Evolutionary conservation across 2,888 invertebrate genomes (phyloP), one percentile per base, ranked within the genome.

Genomic region (Cephus sareptanus): DNA sequence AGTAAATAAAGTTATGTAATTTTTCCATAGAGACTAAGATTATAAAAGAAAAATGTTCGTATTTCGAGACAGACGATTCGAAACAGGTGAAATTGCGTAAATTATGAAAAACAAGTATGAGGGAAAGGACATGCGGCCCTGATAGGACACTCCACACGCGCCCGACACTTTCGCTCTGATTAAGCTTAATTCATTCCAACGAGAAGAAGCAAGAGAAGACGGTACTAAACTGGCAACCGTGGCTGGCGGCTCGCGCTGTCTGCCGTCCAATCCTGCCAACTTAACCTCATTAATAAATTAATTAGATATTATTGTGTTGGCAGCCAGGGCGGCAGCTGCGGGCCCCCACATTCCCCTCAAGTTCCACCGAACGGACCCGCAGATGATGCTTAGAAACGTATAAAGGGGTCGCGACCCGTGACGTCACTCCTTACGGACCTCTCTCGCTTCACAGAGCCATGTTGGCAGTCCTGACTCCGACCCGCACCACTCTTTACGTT

Each of bases 281-380:
- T 90, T 90, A 90, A 90, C 90, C 90, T 90, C 89, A 90, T 90
- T 90, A 90, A 90, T 90, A 90, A 90, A 90, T 90, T 90, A 90
- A 90, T 90, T 90, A 90, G 90, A 90, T 90, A 90, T 90, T 90
- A 90, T 90, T 90, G 90, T 88, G 90, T 90, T 90, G 90, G 89
- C 87, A 89, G 90, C 83, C 88, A 86, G 88, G 89, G 89, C 89
- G 89, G 90, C 90, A 90, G 90, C 89, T 89, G 89, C 88, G 88
- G 88, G 87, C 82, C 84, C 80, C 80, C 80, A 81, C 76, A 76
- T 33, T 73, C 70, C 78, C 33, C 79, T 78, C 74, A 35, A 34
- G 35, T 15, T n/a, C 34, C 74, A 1, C 35, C 74, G 35, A 79
- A 79, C 81, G 78, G 82, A 80, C 86, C 85, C 87, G 85, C 86